Evolutionary conservation across 1,140 invertebrate genomes (phyloP).

Genomic region (Gonatopus flavifemur): DNA sequence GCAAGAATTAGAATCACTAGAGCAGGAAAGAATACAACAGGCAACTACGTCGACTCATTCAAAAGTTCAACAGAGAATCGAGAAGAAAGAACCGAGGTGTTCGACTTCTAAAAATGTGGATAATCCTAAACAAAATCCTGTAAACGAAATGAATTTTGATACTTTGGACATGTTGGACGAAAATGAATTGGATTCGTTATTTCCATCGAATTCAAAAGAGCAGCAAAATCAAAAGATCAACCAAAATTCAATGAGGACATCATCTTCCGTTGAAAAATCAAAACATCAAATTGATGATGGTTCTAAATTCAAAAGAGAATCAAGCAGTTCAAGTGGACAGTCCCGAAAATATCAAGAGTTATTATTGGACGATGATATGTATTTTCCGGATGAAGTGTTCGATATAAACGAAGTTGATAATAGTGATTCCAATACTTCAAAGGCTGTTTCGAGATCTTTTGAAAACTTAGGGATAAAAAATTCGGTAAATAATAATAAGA

Average conservation of each 20-base stretch:
- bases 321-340: not conserved
- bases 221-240: not conserved
- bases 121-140: no score
- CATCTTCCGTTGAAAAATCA: not conserved
- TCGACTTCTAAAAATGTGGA: no score
- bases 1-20: no score
- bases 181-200: not conserved
- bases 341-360: not conserved
- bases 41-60: no score
- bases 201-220: not conserved
- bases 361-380: not conserved
- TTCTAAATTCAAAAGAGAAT: not conserved
- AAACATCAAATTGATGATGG: not conserved
- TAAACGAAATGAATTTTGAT: no score
- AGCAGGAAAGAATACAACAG: no score
- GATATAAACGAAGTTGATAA: slow-evolving; percentile 27
- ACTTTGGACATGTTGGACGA: not conserved
- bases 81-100: no score
- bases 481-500: not conserved
- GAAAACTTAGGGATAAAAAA: not conserved
- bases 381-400: slow-evolving; percentile 27
- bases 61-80: no score
- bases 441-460: not conserved
- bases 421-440: slow-evolving; percentile 3
- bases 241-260: not conserved